Percentiles rank a stretch among this genome's conserved stretches.
phyloP scores from a whole-genome alignment of 2,113 vertebrate genomes.

The Plectropomus leopardus region DNA sequence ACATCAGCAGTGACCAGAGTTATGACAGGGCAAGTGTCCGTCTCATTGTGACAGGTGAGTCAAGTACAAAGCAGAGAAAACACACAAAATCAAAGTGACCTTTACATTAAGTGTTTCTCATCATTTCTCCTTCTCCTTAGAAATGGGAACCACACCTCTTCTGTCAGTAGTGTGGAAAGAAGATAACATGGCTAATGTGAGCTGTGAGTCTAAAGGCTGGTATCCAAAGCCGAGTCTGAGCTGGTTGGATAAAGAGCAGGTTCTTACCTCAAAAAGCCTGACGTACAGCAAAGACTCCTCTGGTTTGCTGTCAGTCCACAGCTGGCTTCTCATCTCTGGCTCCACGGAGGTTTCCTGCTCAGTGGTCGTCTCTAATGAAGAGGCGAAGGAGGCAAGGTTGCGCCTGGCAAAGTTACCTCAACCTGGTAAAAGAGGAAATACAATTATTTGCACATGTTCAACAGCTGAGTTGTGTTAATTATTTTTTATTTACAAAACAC shows the following conservation, averaged over 20 bases:
- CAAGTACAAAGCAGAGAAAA: neutral
- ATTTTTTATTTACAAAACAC: rapidly evolving
- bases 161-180: conserved; percentile 36
- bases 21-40: neutral
- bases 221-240: conserved; percentile 65
- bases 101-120: neutral
- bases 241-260: conserved; percentile 42
- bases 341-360: conserved; percentile 68
- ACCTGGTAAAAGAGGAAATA: rapidly evolving
- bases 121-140: conserved; percentile 37
- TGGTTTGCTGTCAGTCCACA: conserved; percentile 62
- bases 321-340: conserved; percentile 63
- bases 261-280: neutral
- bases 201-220: conserved; percentile 81
- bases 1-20: conserved; percentile 59
- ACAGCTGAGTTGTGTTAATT: neutral
- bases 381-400: conserved; percentile 30
- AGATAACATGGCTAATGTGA: conserved; percentile 62
- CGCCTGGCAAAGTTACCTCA: rapidly evolving
- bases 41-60: conserved; percentile 75
- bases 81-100: neutral
- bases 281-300: neutral
- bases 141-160: conserved; percentile 50
- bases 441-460: neutral
- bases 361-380: conserved; percentile 45